A percentile compares a stretch with the other conserved stretches of the same genome.
Evolutionary conservation across 2,888 invertebrate genomes (phyloP).

Genomic region (Caenorhabditis becei): DNA sequence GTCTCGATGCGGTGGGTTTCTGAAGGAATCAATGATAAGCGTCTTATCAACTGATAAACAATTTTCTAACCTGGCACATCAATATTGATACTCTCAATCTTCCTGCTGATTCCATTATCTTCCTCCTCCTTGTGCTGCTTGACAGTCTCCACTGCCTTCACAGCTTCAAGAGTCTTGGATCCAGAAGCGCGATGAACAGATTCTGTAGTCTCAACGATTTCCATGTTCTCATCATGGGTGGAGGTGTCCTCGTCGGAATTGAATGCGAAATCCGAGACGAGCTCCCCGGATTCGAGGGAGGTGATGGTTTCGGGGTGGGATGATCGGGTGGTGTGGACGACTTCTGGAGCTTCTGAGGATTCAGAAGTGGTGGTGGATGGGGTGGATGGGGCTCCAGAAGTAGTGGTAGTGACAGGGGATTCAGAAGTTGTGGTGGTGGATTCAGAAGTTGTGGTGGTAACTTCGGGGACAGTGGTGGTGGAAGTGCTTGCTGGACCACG

Average conservation of each 20-base stretch:
- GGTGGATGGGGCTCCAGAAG: slow-evolving; percentile 33
- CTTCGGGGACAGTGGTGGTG: slow-evolving; percentile 36
- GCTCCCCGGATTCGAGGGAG: slow-evolving; percentile 22
- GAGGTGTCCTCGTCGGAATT: slow-evolving; percentile 50
- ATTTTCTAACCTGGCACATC: slow-evolving; percentile 33
- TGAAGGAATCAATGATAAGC: slow-evolving; percentile 5
- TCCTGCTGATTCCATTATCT: slow-evolving; percentile 37
- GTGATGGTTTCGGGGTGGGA: slow-evolving; percentile 40
- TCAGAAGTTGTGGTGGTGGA: slow-evolving; percentile 53
- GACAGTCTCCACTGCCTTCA: slow-evolving; percentile 51
- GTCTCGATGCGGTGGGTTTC: slow-evolving; percentile 18
- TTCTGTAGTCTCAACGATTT: slow-evolving; percentile 60
- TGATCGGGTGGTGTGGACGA: too few relatives aligned
- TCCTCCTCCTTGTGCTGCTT: slow-evolving; percentile 37
- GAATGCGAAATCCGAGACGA: slow-evolving; percentile 56
- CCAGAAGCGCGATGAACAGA: slow-evolving; percentile 33
- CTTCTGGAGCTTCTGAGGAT: too few relatives aligned
- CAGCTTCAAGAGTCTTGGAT: slow-evolving; percentile 50
- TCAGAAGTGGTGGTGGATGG: slow-evolving; percentile 7
- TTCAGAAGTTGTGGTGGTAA: slow-evolving; percentile 1
- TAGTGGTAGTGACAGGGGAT: slow-evolving; percentile 22
- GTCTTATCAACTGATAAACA: background rate
- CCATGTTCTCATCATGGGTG: slow-evolving; percentile 48
- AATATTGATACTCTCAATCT: slow-evolving; percentile 39
- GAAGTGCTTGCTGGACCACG: slow-evolving; percentile 32